phyloP scores from a whole-genome alignment of 2,797 vertebrate species.

The Okamejei kenojei region DNA sequence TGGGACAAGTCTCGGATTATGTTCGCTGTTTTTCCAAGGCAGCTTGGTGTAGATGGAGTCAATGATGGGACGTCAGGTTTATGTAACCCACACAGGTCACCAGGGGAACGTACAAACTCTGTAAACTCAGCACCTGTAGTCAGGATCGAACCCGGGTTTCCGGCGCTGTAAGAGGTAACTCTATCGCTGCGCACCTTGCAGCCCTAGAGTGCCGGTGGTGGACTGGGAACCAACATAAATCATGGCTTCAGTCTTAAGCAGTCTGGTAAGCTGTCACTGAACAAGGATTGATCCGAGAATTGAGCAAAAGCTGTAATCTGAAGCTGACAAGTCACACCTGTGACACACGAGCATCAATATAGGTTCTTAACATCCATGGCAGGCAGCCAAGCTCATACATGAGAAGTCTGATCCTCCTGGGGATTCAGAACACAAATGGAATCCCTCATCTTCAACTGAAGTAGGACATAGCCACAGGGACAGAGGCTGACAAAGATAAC shows the following conservation, averaged over 20 bases:
- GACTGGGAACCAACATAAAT: too few relatives aligned
- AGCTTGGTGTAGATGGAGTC: too few relatives aligned
- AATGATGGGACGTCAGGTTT: too few relatives aligned
- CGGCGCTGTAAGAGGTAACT: too few relatives aligned
- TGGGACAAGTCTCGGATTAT: too few relatives aligned
- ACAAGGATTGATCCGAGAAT: background rate
- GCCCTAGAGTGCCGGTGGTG: too few relatives aligned
- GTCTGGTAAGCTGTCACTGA: background rate
- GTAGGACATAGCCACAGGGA: background rate
- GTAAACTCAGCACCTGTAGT: too few relatives aligned
- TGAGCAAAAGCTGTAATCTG: background rate
- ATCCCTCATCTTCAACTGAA: background rate
- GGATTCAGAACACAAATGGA: background rate
- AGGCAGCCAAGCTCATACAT: background rate
- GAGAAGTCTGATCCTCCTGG: background rate
- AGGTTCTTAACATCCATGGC: constrained; percentile 3
- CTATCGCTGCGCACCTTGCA: too few relatives aligned
- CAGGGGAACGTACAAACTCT: too few relatives aligned
- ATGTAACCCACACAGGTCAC: too few relatives aligned
- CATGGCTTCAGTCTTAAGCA: background rate
- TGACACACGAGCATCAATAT: background rate
- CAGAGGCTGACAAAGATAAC: background rate
- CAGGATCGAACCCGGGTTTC: too few relatives aligned
- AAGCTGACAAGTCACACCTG: background rate
- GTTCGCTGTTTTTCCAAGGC: too few relatives aligned